A percentile compares a stretch with the other conserved stretches of the same genome.
Conservation (phyloP, 2,888 invertebrate species). For the Trichogramma dendrolimi region DNA sequence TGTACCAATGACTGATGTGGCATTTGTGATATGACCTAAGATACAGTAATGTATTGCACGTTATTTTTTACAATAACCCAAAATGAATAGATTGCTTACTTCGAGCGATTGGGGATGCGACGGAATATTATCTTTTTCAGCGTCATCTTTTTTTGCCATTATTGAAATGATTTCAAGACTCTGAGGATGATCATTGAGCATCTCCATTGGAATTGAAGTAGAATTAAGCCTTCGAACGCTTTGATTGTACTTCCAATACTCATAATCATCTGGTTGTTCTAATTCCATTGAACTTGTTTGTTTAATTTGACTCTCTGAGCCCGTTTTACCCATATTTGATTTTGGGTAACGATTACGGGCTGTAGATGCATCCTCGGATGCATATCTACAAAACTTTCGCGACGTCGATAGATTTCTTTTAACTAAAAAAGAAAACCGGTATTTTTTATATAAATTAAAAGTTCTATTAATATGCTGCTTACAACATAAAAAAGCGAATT, state of each 20-base stretch:
- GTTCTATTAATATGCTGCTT: constrained; percentile 6
- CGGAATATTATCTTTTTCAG: constrained; percentile 47
- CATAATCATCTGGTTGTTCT: constrained; percentile 45
- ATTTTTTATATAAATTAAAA: not conserved
- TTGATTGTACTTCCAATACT: constrained; percentile 48
- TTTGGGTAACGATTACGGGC: constrained; percentile 44
- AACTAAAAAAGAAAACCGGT: not conserved
- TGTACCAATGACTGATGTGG: constrained; percentile 44
- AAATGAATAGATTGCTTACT: constrained; percentile 33
- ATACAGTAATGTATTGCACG: not conserved
- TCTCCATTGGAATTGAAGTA: constrained; percentile 45
- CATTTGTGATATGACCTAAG: constrained; percentile 27
- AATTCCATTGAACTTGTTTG: constrained; percentile 60
- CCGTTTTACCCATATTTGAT: constrained; percentile 50
- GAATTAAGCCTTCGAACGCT: constrained; percentile 45
- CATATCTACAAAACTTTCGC: constrained; percentile 44
- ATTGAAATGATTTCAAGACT: constrained; percentile 48
- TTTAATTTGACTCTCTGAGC: constrained; percentile 54
- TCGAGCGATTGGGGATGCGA: constrained; percentile 50
- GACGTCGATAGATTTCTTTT: constrained; percentile 30
- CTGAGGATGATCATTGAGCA: constrained; percentile 46
- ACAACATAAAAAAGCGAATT: constrained; percentile 5
- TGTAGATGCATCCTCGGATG: constrained; percentile 39
- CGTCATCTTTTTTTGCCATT: constrained; percentile 46
- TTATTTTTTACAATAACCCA: not conserved